Evolutionary conservation across 2,797 vertebrate genomes (phyloP), one percentile per base, ranked within the genome.

Genomic region (Betta splendens): DNA sequence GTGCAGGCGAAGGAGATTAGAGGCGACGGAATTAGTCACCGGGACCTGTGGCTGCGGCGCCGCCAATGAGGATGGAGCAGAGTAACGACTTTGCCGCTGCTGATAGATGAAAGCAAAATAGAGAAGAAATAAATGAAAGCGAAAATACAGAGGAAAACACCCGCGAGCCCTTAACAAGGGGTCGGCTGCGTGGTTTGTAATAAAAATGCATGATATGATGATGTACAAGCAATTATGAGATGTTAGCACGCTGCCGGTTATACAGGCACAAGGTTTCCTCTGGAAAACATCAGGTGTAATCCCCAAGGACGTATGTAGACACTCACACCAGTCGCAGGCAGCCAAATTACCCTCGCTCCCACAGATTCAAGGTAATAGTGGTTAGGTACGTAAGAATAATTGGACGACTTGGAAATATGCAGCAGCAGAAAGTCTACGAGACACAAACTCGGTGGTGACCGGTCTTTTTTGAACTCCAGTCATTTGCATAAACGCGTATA

Each of bases 401-500:
- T 26, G 36, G 28, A 60, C 9, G 44, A 54, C 23, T 53, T 20
- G 16, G 37, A 38, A 42, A 47, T 57, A 53, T 7, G 16, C 26
- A 12, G 32, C 28, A 25, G 57, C n/a, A 37, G 31, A 47, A 26
- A 72, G 39, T 7, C 15, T 72, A 50, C 59, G 29, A 66, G 32
- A 49, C 17, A 23, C 28, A 11, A 53, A 72, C 49, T 23, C 43
- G 72, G 38, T 42, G 45, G 59, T 54, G 51, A 56, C 38, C 43
- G 25, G 25, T 54, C 5, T 66, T 54, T 70, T 64, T 45, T n/a
- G n/a, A 38, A 43, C 37, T 60, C 58, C 25, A 45, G 7, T 10
- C 8, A 58, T 87, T 74, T 82, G 44, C 72, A 72, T 83, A 61
- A 58, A 75, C 45, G 56, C 42, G 36, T 40, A 29, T 61, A 75